Evolutionary conservation across 2,888 invertebrate species (phyloP), one percentile per base, ranked within the genome.

Genomic region (Spilosoma lubricipeda): DNA sequence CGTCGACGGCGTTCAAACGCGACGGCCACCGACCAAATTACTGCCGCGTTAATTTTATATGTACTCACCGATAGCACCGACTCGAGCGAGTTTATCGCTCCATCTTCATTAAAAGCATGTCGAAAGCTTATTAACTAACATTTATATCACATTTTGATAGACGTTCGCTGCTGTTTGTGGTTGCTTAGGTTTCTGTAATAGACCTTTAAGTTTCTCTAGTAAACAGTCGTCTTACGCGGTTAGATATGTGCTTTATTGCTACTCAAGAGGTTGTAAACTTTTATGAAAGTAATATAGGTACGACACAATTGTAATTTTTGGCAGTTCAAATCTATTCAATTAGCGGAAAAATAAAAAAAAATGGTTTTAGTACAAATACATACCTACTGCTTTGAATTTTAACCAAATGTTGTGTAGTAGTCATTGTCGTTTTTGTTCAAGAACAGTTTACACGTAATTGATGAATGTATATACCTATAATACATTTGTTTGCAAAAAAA

Each of bases 31-130:
- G 75, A 80, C 85, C 85, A 83, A 88, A 90, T 88, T 87, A 87
- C 86, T 76, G 74, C 59, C 71, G 81, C 82, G 80, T 86, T 88
- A 85, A 87, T 88, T 87, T 85, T 88, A 85, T 82, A 84, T 79
- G 73, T 82, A 80, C 78, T 80, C 81, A 74, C 77, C 82, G 77
- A 82, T 83, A 84, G 77, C 79, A 76, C 74, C 74, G 72, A 65
- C 78, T 77, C 71, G 71, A 71, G 73, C 72, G 86, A 85, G 77
- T 87, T 87, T 82, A 83, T 80, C 85, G 82, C 80, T 90, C 82
- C 80, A 79, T 89, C 89, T 88, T 87, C 87, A 89, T 89, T 88
- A 86, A 86, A 84, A 81, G 76, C 79, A 80, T 83, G 85, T 87
- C 81, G 79, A 85, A 79, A 80, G 83, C 82, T 87, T 88, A 86